Base-by-base conservation (phyloP, 2,113 vertebrate genomes). In the Chelonoidis abingdonii region DNA sequence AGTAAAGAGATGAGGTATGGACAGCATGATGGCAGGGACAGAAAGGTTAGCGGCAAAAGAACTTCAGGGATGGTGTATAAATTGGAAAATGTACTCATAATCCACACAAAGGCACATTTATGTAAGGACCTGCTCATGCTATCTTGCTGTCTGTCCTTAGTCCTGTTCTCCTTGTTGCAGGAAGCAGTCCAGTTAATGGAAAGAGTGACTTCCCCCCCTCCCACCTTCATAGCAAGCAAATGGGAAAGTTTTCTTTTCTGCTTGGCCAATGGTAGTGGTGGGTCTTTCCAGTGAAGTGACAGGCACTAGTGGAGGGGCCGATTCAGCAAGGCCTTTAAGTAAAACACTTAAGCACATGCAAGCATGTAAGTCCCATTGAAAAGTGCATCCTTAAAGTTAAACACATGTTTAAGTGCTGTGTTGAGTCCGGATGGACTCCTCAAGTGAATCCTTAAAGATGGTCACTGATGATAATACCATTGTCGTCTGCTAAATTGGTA, bases 261-360 rank as follows among this genome's bases (percentile, higher is more conserved):
- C 38, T 86, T 53, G 24, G 3, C 6, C 52, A 27, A 65, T 41
- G 80, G 35, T 14, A 83, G 31, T 22, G 22, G 12, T 21, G 31
- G 1, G 19, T 80, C 72, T 87, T 72, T 80, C n/a, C 57, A 86
- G 19, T 85, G 78, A 44, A 3, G 25, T 50, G 5, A 10, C 57
- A 56, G 22, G 17, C 14, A 41, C 31, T 65, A 85, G 12, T 83
- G 80, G 17, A n/a, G 19, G 91, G 83, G 7, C 0, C 54, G 35
- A 50, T 83, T 90, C 8, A 38, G 10, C 11, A 14, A 91, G 41
- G 84, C 9, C 6, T 10, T 75, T 81, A 47, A 69, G 25, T 25
- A 79, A 79, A 90, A 12, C 27, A 62, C 57, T 62, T 62, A 31
- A 50, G 4, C 49, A 4, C 0, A 0, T n/a, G 2, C 79, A 62